Evolutionary conservation across 1,140 invertebrate species (phyloP).

Genomic region (Brachionus asplanchnoidis): DNA sequence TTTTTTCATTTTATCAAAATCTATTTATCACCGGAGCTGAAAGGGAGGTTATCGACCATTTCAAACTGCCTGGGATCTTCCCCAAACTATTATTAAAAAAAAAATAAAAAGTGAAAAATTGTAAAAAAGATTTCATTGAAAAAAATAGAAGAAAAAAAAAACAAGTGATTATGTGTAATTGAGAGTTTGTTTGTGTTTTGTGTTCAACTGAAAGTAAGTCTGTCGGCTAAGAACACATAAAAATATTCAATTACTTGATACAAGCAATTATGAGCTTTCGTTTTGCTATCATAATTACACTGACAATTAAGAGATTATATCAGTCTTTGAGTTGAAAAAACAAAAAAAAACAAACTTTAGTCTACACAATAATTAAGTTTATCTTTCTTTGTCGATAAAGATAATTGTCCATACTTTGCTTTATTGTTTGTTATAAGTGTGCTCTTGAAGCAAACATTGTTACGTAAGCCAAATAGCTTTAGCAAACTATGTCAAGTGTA

Average conservation of each 20-base stretch:
- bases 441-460: not conserved
- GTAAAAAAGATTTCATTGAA: no score
- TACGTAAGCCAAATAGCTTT: constrained; percentile 14
- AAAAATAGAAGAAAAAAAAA: no score
- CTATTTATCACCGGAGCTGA: no score
- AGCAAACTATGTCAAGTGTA: constrained; percentile 33
- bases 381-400: constrained; percentile 7
- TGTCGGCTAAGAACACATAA: not conserved
- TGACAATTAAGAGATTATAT: constrained; percentile 11
- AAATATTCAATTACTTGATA: not conserved
- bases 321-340: not conserved
- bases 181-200: not conserved
- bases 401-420: constrained; percentile 3
- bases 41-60: no score
- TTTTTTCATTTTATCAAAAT: no score
- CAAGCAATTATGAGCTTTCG: not conserved
- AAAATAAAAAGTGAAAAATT: no score
- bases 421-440: constrained; percentile 33
- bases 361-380: not conserved
- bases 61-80: no score
- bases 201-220: no score
- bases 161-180: no score
- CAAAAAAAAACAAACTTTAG: not conserved
- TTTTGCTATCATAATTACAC: not conserved
- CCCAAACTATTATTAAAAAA: no score